Evolutionary conservation across 2,113 vertebrate genomes (phyloP), one percentile per base, ranked within the genome.

Genomic region (Rhinoptilus africanus): DNA sequence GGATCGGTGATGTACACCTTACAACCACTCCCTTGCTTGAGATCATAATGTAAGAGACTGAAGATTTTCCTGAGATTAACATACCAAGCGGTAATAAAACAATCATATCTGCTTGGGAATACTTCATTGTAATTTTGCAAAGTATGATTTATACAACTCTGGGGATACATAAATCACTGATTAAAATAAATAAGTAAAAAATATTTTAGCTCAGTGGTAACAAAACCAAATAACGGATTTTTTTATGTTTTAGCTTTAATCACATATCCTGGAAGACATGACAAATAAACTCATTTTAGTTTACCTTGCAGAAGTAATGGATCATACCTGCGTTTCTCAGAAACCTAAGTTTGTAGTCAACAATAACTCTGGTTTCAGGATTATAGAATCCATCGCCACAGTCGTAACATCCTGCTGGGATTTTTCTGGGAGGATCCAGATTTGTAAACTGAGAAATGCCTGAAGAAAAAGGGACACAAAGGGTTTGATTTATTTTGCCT

Each of bases 361-460:
- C 98, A 88, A 99, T 51, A 11, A 98, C 90, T 94, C 99, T 98
- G 23, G 98, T 98, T n/a, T 51, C 14, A 1, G 99, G 99, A 84
- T 99, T 94, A 90, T 99, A 99, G 97, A 99, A 99, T 76, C 99
- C 99, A 21, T 99, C 99, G 34, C 98, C 99, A 82, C 99, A 99
- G 83, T 99, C 99, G 5, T 99, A 99, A 89, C 97, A 99, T 41
- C 98, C 98, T 39, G 97, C 71, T 21, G 99, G 99, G 89, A 99
- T 98, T 79, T 91, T 83, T 67, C 95, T 96, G 32, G 98, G 98
- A 53, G 99, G 99, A 94, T 99, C 98, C 72, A 95, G 85, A 56
- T 99, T 98, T 85, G 98, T 99, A 56, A 99, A 91, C 80, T 99
- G 99, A 95, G 98, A 98, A 96, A 98, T 98, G 93, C 98, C 99